Evolutionary conservation across 2,888 invertebrate species (phyloP).

Genomic region (Nymphalis c-album): DNA sequence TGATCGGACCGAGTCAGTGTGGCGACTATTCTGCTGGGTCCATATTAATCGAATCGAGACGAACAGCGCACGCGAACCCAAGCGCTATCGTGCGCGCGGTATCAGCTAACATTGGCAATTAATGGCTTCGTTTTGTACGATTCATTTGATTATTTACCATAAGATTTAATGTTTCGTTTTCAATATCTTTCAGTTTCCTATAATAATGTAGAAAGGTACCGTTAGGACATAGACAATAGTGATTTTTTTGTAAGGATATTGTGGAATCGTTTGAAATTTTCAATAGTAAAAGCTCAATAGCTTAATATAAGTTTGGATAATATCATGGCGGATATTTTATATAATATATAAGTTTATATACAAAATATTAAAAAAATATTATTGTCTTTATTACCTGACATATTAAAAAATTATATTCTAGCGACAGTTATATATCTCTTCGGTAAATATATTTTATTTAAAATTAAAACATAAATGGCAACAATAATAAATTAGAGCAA

Average conservation of each 20-base stretch:
- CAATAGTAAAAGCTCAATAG: not conserved
- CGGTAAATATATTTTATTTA: too few species aligned
- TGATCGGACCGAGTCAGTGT: constrained; percentile 32
- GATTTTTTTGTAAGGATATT: not conserved
- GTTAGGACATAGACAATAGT: constrained; percentile 5
- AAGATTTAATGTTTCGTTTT: constrained; percentile 20
- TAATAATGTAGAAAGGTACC: constrained; percentile 6
- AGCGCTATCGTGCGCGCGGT: constrained; percentile 20
- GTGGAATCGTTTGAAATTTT: not conserved
- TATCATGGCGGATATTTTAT: too few species aligned
- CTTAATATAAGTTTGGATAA: too few species aligned
- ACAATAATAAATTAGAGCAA: too few species aligned
- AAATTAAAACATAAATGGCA: too few species aligned
- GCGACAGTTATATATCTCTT: too few species aligned
- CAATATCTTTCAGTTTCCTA: constrained; percentile 9
- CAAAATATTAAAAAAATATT: too few species aligned
- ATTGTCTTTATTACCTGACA: too few species aligned
- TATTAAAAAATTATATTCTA: too few species aligned
- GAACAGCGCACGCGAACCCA: constrained; percentile 17
- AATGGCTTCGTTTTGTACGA: constrained; percentile 24
- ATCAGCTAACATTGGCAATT: constrained; percentile 24
- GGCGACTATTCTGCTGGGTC: constrained; percentile 29
- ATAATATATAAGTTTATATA: too few species aligned
- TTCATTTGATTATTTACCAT: constrained; percentile 17
- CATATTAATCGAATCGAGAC: constrained; percentile 25